These are phyloP conservation scores for Spialia ferax DNA, from an alignment of 2,888 invertebrate species.

Conservation along the genomic window DNA sequence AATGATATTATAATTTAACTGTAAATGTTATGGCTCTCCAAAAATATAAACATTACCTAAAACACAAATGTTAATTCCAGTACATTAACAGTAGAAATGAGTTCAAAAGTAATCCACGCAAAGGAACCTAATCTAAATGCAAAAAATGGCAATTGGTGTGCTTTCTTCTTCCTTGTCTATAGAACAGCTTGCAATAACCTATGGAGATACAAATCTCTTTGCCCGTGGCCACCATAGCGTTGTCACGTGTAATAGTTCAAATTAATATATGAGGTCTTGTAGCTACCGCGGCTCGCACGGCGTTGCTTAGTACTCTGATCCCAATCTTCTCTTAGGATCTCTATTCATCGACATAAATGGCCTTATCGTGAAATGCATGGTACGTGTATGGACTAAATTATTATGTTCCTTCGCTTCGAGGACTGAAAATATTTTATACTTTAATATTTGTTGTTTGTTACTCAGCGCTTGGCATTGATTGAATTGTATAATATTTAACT, in stretches of 20 bases:
- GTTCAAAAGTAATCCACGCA: no score
- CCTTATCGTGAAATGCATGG: constrained; percentile 31
- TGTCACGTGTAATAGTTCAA: constrained; percentile 34
- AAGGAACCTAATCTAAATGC: neutral
- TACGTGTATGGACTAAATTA: constrained; percentile 34
- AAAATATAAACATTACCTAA: no score
- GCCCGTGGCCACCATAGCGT: constrained; percentile 23
- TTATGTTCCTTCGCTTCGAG: constrained; percentile 12
- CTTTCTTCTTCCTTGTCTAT: neutral
- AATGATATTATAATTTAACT: no score
- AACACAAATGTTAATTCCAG: no score
- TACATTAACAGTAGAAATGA: no score
- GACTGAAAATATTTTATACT: constrained; percentile 8
- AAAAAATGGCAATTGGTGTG: neutral
- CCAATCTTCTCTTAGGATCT: constrained; percentile 31
- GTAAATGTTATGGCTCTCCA: no score
- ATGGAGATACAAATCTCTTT: constrained; percentile 31
- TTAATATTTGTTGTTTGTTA: neutral
- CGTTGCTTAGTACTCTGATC: constrained; percentile 28
- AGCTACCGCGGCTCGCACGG: constrained; percentile 11
- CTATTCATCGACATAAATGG: constrained; percentile 38
- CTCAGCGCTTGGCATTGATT: neutral
- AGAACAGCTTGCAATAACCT: constrained; percentile 23
- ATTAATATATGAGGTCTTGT: constrained; percentile 35
- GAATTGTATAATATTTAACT: neutral